Base-by-base conservation (phyloP, 2,888 invertebrate species). In the Diarsia dahlii region DNA sequence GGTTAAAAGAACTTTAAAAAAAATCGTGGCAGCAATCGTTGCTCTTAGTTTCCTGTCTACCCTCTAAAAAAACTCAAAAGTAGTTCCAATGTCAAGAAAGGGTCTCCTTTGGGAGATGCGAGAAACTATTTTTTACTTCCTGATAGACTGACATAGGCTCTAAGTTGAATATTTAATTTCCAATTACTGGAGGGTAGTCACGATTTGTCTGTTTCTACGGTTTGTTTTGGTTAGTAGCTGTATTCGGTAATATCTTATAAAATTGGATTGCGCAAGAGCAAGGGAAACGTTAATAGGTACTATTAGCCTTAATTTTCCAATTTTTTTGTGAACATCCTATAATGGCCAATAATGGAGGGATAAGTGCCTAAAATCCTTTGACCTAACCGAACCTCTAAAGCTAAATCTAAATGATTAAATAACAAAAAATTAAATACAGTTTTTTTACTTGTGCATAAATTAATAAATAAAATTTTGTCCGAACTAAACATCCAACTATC, bases 111-210 rank as follows among this genome's bases (percentile, higher is more conserved):
- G 84, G 72, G 84, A 81, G 3, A 2, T 6, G n/a, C 3, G 20
- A 67, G 58, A 84, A 82, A 82, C 82, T 82, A 84, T 72, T 76
- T 20, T 70, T 60, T 72, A 67, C 72, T 56, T 72, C 62, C 45
- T 82, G 72, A 82, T 68, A 76, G n/a, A 76, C 81, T 66, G 64
- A 52, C 56, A 66, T 28, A 58, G 52, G 68, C 23, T 71, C 18
- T 8, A n/a, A 52, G 2, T 62, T 82, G 13, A 80, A 82, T 82
- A 76, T 81, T 84, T 84, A 76, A 84, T 81, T 81, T 80, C 54
- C 62, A 72, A 82, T 80, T 84, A 54, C 12, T 23, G 39, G 45
- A 71, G 63, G 70, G 70, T 71, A 67, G 58, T 71, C 52, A 34
- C 48, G 23, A 80, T 69, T 83, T 63, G n/a, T 75, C 39, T 39